Evolutionary conservation across 2,797 vertebrate species (phyloP).

Genomic region (Harpagifer antarcticus): DNA sequence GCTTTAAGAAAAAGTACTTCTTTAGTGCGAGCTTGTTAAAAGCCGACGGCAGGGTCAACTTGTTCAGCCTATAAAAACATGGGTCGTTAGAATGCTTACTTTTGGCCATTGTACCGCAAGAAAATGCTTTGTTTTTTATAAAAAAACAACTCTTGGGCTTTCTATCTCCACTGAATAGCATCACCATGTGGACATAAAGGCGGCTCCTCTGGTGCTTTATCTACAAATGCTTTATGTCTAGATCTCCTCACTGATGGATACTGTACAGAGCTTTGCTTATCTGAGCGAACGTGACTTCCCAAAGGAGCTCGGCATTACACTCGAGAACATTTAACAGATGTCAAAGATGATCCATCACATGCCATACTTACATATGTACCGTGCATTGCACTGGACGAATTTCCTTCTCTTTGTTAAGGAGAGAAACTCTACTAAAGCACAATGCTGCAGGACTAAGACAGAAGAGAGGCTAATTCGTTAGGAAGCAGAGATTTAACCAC

Average conservation of each 20-base stretch:
- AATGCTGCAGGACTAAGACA: slow-evolving; percentile 62
- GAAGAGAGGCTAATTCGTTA: slow-evolving; percentile 64
- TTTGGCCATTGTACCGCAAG: background rate
- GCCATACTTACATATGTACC: slow-evolving; percentile 64
- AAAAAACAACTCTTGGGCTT: background rate
- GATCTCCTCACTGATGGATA: slow-evolving; percentile 60
- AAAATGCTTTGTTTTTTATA: background rate
- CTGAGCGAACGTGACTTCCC: slow-evolving; percentile 71
- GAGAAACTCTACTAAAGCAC: slow-evolving; percentile 51
- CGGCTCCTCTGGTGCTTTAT: slow-evolving; percentile 51
- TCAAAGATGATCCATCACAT: slow-evolving; percentile 76
- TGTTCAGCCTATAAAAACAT: background rate
- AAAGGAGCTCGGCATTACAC: slow-evolving; percentile 68
- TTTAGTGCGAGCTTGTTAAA: slow-evolving; percentile 46
- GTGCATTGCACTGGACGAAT: slow-evolving; percentile 51
- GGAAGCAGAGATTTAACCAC: slow-evolving; percentile 59
- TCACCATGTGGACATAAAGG: slow-evolving; percentile 28
- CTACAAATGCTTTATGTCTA: slow-evolving; percentile 56
- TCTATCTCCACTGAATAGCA: slow-evolving; percentile 1
- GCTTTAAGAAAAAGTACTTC: slow-evolving; percentile 51
- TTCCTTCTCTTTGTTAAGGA: slow-evolving; percentile 56
- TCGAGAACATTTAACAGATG: slow-evolving; percentile 83
- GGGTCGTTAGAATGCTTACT: slow-evolving; percentile 2
- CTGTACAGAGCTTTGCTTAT: slow-evolving; percentile 70
- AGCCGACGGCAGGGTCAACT: background rate